Evolutionary conservation across 2,113 vertebrate genomes (phyloP).

Genomic region (Psilopsiagon aurifrons): DNA sequence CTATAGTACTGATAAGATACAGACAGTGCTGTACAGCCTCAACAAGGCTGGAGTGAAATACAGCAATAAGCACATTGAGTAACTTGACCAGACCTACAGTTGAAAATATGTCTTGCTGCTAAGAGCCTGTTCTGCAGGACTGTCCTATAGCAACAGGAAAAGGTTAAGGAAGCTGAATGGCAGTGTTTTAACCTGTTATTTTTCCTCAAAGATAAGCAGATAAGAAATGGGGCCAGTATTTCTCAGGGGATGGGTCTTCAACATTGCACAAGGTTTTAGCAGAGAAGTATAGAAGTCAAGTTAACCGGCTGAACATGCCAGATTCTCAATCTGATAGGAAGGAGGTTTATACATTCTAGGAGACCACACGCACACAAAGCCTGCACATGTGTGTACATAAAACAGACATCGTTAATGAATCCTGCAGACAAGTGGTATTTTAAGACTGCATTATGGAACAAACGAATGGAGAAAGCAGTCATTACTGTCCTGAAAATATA

Average conservation of each 20-base stretch:
- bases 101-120: background rate
- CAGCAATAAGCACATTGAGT: background rate
- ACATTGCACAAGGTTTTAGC: background rate
- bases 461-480: background rate
- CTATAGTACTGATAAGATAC: background rate
- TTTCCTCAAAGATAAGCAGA: background rate
- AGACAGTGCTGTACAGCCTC: background rate
- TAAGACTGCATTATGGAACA: background rate
- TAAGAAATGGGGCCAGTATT: background rate
- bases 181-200: background rate
- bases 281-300: background rate
- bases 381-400: background rate
- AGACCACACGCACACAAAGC: constrained; percentile 28
- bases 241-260: background rate
- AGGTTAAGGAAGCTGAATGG: background rate
- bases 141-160: background rate
- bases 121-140: background rate
- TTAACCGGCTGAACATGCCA: background rate
- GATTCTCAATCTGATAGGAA: background rate
- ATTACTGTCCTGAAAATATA: background rate
- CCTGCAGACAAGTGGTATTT: background rate
- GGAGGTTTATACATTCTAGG: background rate
- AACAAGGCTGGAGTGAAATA: background rate
- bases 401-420: background rate
- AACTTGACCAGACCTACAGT: background rate